Percentiles rank a stretch among this genome's conserved stretches.
phyloP scores from a whole-genome alignment of 1,140 invertebrate genomes.

The Popillia japonica region DNA sequence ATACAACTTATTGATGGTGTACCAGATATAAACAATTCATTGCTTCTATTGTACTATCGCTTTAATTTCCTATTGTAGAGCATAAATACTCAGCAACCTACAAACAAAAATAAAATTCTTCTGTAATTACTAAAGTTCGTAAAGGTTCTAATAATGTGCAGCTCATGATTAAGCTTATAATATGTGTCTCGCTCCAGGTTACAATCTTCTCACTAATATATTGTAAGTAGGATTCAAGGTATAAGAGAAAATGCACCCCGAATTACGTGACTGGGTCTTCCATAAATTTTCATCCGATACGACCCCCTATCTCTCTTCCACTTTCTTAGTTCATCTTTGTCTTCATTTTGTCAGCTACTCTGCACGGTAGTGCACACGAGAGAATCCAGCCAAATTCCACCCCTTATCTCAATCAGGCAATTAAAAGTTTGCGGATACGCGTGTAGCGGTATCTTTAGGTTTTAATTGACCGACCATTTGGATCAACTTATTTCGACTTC shows the following conservation, averaged over 20 bases:
- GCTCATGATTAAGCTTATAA: neutral
- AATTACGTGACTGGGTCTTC: constrained; percentile 6
- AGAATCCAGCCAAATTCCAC: neutral
- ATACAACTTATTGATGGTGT: too few species aligned
- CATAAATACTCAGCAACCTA: too few species aligned
- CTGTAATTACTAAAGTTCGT: too few species aligned
- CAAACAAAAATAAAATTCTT: too few species aligned
- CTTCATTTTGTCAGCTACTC: neutral
- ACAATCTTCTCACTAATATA: neutral
- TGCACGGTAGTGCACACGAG: neutral
- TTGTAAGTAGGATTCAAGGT: neutral
- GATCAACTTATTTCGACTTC: neutral
- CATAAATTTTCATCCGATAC: neutral
- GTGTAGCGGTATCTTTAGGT: neutral
- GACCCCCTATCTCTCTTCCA: neutral
- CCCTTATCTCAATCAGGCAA: constrained; percentile 13
- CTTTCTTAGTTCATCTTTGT: neutral
- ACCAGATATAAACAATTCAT: too few species aligned
- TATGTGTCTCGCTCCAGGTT: neutral
- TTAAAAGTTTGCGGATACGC: constrained; percentile 10
- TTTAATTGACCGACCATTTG: constrained; percentile 1
- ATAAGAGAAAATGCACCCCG: constrained; percentile 2
- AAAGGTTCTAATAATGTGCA: too few species aligned
- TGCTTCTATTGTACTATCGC: too few species aligned
- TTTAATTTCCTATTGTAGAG: too few species aligned